A percentile compares a stretch with the other conserved stretches of the same genome.
Evolutionary conservation across 2,797 vertebrate genomes (phyloP).

Genomic region (Pangasius larnaudii): DNA sequence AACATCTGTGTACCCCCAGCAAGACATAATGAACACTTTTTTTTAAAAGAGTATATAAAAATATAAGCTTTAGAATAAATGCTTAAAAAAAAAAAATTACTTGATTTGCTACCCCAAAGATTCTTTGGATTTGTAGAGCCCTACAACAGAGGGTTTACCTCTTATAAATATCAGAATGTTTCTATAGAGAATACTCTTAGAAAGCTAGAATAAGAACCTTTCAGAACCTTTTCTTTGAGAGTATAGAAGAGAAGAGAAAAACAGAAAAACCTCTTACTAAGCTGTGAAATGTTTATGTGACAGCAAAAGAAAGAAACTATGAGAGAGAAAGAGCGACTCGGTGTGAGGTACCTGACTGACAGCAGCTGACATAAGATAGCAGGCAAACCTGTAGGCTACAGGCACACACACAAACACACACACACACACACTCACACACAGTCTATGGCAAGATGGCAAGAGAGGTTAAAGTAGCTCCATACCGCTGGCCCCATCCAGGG

Average conservation of each 20-base stretch:
- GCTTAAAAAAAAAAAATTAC: not conserved
- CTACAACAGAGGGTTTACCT: not conserved
- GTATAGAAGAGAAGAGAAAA: not conserved
- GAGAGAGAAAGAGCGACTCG: not conserved
- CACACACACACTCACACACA: not conserved
- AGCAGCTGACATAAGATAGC: slow-evolving; percentile 9
- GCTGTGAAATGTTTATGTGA: slow-evolving; percentile 14
- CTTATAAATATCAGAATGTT: not conserved
- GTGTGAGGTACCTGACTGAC: slow-evolving; percentile 22
- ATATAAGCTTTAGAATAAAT: not conserved
- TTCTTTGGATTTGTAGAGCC: not conserved
- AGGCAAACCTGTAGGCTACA: not conserved
- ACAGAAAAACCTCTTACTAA: not conserved
- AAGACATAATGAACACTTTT: not conserved
- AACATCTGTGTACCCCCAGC: not conserved
- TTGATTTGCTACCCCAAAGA: not conserved
- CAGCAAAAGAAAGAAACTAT: not conserved
- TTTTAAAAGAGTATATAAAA: not conserved
- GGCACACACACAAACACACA: not conserved
- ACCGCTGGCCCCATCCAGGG: slow-evolving; percentile 59
- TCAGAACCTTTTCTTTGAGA: not conserved
- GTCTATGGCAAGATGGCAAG: not conserved
- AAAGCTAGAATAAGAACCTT: not conserved
- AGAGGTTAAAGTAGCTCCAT: slow-evolving; percentile 56
- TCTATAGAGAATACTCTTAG: not conserved